A percentile compares a stretch with the other conserved stretches of the same genome.
Evolutionary conservation across 2,888 invertebrate species (phyloP).

Genomic region (Marronus borbonicus): DNA sequence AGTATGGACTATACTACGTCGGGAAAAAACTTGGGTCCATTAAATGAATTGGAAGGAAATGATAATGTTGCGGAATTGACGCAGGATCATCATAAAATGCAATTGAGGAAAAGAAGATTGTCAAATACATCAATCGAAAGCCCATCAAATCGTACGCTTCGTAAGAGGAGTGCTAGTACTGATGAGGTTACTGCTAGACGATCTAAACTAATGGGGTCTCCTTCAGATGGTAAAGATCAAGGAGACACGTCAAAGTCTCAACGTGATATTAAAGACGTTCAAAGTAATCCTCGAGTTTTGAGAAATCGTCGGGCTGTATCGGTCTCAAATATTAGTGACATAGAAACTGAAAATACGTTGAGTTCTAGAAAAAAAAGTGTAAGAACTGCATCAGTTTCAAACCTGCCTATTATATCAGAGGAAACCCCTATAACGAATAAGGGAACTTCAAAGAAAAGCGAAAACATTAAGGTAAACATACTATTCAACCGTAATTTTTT

Average conservation of each 20-base stretch:
- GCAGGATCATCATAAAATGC: conserved; percentile 11
- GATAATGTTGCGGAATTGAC: not conserved
- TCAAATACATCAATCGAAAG: conserved; percentile 24
- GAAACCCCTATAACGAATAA: not conserved
- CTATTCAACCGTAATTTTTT: too few relatives aligned
- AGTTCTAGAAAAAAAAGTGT: conserved; percentile 1
- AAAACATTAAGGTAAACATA: too few relatives aligned
- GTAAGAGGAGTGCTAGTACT: conserved; percentile 27
- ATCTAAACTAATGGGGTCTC: not conserved
- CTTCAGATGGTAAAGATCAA: not conserved
- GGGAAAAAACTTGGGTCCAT: not conserved
- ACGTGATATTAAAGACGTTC: not conserved
- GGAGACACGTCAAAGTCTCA: not conserved
- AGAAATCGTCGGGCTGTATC: conserved; percentile 26
- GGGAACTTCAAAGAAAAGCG: not conserved
- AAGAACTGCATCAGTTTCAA: conserved; percentile 9
- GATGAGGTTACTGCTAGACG: conserved; percentile 12
- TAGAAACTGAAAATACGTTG: not conserved
- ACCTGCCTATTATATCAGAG: conserved; percentile 25
- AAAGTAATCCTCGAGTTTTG: not conserved
- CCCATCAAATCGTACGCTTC: not conserved
- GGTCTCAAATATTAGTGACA: not conserved
- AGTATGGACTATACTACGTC: not conserved
- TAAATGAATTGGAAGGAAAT: not conserved
- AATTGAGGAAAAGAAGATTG: conserved; percentile 22